phyloP scores from a whole-genome alignment of 2,113 vertebrate species.

The Perca flavescens region DNA sequence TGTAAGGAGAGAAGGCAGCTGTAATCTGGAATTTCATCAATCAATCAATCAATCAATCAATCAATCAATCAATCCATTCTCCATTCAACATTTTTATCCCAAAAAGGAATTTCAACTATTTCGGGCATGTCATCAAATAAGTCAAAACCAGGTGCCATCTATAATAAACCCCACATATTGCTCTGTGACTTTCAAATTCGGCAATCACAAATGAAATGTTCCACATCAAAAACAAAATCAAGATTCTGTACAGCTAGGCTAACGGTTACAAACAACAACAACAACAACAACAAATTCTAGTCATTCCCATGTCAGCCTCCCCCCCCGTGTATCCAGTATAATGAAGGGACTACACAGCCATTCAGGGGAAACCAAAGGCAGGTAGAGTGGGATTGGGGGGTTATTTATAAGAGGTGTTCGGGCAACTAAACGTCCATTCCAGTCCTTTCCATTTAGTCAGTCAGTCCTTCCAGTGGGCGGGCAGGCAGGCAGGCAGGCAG shows the following conservation, averaged over 20 bases:
- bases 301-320: conserved; percentile 52
- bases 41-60: neutral
- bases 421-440: conserved; percentile 69
- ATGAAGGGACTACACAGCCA: conserved; percentile 40
- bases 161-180: conserved; percentile 50
- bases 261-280: conserved; percentile 58
- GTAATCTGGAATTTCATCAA: conserved; percentile 50
- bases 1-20: conserved; percentile 60
- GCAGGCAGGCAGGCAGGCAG: neutral
- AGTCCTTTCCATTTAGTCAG: conserved; percentile 69
- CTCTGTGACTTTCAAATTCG: conserved; percentile 56
- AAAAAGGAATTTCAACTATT: conserved; percentile 34
- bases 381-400: conserved; percentile 32
- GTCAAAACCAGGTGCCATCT: conserved; percentile 40
- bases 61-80: conserved; percentile 8
- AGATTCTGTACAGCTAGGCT: conserved; percentile 47
- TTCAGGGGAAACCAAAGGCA: conserved; percentile 53
- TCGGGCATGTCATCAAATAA: conserved; percentile 55
- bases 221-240: conserved; percentile 44
- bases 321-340: conserved; percentile 40
- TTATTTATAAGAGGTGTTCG: conserved; percentile 40
- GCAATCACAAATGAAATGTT: conserved; percentile 53
- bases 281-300: conserved; percentile 52
- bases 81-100: conserved; percentile 26
- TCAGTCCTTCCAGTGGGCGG: conserved; percentile 66